phyloP scores from a whole-genome alignment of 2,888 invertebrate species.

The Heteromyza rotundicornis region DNA sequence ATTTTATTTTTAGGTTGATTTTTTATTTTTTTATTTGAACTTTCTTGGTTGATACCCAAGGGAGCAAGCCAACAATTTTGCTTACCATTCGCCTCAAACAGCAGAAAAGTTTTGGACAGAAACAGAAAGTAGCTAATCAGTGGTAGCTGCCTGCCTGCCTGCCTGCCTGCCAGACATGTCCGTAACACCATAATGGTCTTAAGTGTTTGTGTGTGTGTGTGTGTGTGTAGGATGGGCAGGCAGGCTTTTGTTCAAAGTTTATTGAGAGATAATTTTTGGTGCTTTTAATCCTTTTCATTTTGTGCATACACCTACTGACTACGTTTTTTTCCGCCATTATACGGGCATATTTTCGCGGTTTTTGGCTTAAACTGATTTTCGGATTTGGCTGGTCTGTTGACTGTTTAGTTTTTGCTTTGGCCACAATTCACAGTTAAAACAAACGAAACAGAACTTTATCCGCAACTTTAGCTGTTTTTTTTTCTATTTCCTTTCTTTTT shows the following conservation, averaged over 20 bases:
- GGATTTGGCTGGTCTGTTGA: constrained; percentile 12
- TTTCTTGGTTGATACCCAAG: too few relatives aligned
- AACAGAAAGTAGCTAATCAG: too few relatives aligned
- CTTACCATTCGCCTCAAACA: too few relatives aligned
- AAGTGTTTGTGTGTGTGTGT: neutral
- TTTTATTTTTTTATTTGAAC: too few relatives aligned
- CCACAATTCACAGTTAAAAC: constrained; percentile 5
- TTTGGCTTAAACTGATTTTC: constrained; percentile 13
- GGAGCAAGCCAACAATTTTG: too few relatives aligned
- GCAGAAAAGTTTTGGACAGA: too few relatives aligned
- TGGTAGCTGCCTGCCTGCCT: too few relatives aligned
- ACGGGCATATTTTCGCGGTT: neutral
- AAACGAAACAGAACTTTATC: constrained; percentile 11
- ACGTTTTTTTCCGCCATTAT: neutral
- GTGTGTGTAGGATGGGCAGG: neutral
- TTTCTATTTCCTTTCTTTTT: neutral
- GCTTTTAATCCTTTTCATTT: constrained; percentile 18
- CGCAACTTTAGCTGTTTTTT: constrained; percentile 7
- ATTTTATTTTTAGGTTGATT: too few relatives aligned
- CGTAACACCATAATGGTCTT: too few relatives aligned
- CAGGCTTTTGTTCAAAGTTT: constrained; percentile 9
- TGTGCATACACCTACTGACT: neutral
- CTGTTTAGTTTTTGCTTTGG: neutral
- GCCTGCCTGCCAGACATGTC: too few relatives aligned
- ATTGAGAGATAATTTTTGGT: constrained; percentile 23